A percentile compares a stretch with the other conserved stretches of the same genome.
Evolutionary conservation across 2,797 vertebrate genomes (phyloP).

Genomic region (Gouania willdenowi): DNA sequence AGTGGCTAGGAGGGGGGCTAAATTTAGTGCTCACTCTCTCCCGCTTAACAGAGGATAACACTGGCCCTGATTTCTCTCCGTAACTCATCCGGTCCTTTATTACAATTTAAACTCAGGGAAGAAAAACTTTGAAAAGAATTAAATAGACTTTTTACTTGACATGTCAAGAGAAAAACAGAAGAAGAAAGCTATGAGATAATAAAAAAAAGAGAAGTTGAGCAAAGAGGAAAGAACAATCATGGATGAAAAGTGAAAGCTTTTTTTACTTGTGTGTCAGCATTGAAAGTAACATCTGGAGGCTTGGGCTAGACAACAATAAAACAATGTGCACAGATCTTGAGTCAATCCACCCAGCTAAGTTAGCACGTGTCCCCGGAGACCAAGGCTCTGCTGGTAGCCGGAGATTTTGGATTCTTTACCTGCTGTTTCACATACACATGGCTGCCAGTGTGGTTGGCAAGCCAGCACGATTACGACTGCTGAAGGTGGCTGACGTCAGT

Average conservation of each 20-base stretch:
- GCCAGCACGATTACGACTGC: slow-evolving; percentile 25
- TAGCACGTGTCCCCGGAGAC: slow-evolving; percentile 42
- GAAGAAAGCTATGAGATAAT: background rate
- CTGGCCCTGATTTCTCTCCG: slow-evolving; percentile 28
- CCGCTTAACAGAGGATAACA: slow-evolving; percentile 67
- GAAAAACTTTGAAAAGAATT: background rate
- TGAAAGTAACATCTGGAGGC: slow-evolving; percentile 60
- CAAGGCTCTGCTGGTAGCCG: slow-evolving; percentile 50
- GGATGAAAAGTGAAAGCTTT: slow-evolving; percentile 5
- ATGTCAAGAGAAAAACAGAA: background rate
- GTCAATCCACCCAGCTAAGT: slow-evolving; percentile 45
- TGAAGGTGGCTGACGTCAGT: slow-evolving; percentile 33
- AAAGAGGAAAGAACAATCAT: slow-evolving; percentile 4
- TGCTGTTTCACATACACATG: slow-evolving; percentile 8
- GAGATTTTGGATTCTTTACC: too few relatives aligned
- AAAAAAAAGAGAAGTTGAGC: background rate
- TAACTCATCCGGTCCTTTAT: slow-evolving; percentile 23
- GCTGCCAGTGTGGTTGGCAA: too few relatives aligned
- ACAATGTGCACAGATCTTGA: slow-evolving; percentile 48
- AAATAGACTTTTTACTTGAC: too few relatives aligned
- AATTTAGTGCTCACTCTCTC: slow-evolving; percentile 71
- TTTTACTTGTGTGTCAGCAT: slow-evolving; percentile 30
- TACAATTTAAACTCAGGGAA: slow-evolving; percentile 8
- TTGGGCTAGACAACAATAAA: slow-evolving; percentile 35
- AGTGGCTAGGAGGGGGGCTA: slow-evolving; percentile 60